Percentiles rank a stretch among this genome's conserved stretches.
phyloP scores from a whole-genome alignment of 1,140 invertebrate species.

The Pogonus chalceus region DNA sequence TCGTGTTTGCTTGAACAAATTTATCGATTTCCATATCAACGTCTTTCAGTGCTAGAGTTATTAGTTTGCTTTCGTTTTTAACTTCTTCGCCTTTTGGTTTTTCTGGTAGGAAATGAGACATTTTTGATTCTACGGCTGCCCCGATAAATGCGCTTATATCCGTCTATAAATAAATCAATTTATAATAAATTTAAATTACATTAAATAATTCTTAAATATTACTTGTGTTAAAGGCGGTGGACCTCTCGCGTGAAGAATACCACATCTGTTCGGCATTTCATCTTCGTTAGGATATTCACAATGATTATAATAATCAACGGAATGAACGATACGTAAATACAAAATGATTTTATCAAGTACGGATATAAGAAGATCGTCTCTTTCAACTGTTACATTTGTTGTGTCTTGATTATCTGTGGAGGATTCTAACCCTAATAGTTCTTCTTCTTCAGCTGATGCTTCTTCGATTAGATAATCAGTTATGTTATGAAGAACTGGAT shows the following conservation, averaged over 20 bases:
- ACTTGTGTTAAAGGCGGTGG: slow-evolving; percentile 57
- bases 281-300: slow-evolving; percentile 99
- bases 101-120: slow-evolving; percentile 75
- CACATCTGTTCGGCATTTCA: slow-evolving; percentile 98
- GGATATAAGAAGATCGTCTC: slow-evolving; percentile 64
- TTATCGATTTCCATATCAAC: slow-evolving; percentile 91
- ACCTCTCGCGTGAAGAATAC: slow-evolving; percentile 94
- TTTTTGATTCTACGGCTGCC: slow-evolving; percentile 61
- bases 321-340: slow-evolving; percentile 95
- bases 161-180: slow-evolving; percentile 19
- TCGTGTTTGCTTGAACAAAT: slow-evolving; percentile 87
- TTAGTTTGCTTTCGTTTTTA: slow-evolving; percentile 31
- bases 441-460: slow-evolving; percentile 95
- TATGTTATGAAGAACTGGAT: slow-evolving; percentile 94
- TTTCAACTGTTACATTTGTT: slow-evolving; percentile 53
- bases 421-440: slow-evolving; percentile 69
- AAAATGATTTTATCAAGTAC: slow-evolving; percentile 72
- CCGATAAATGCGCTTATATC: slow-evolving; percentile 34
- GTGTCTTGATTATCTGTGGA: slow-evolving; percentile 44
- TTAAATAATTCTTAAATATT: slow-evolving; percentile 7
- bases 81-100: slow-evolving; percentile 29
- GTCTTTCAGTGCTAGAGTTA: slow-evolving; percentile 52
- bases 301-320: slow-evolving; percentile 98
- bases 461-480: slow-evolving; percentile 98
- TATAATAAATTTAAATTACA: not conserved